Evolutionary conservation across 2,888 invertebrate genomes (phyloP), one percentile per base, ranked within the genome.

Genomic region (Quadriops clusia): DNA sequence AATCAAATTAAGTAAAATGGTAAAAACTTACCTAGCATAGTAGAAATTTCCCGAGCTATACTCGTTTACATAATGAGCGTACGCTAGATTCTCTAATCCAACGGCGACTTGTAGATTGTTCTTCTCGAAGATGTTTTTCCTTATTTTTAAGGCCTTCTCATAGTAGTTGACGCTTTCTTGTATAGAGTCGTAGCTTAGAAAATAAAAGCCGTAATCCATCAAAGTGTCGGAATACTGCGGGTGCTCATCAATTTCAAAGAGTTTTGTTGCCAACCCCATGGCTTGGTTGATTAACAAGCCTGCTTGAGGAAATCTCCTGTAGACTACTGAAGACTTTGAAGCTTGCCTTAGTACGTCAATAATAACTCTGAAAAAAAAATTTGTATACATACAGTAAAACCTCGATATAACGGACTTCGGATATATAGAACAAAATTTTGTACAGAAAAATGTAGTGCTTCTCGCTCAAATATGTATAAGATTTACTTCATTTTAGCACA

Each of bases 41-140:
- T 71, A 71, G 61, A 93, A 93, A 43, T 79, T 70, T 1, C 91
- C 90, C 0, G 86, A 79, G 49, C 80, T 86, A 60, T 93, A 93
- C 61, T 93, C 91, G 33, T 82, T 76, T 25, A 91, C 90, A 58
- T 93, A 94, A 7, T 85, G 74, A 25, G 90, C 89, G 63, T 93
- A 94, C 0, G 91, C 89, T 23, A 93, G 67, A 64, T 93, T 91
- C 63, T 93, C 91, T 58, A 87, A 83, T 15, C 84, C 85, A 15
- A 84, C 73, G 1, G 91, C 93, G 43, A 93, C 83, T 58, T 83
- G 81, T 39, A 93, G 73, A 61, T 87, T 90, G 54, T 75, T 72
- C 49, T 77, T 77, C 0, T 85, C 85, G 64, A 87, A 90, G 48
- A 89, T 76, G 30, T 67, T 63, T 46, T 75, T 74, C 34, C 86